Percentiles rank a stretch among this genome's conserved stretches.
These are phyloP conservation scores for Rhinolophus sinicus DNA, from an alignment of 2,113 vertebrate species.

Conservation along the genomic window DNA sequence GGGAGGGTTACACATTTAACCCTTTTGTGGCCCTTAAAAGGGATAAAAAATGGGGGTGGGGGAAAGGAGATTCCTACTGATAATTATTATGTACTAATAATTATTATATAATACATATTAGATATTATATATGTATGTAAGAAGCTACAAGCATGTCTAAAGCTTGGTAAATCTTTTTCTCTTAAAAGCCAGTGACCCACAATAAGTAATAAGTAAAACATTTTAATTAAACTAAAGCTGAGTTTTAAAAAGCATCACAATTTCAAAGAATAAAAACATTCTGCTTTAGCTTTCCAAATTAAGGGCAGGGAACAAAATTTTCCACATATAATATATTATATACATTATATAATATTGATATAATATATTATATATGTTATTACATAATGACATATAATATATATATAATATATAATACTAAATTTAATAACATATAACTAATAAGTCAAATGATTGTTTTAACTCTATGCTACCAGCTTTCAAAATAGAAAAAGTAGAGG, in stretches of 20 bases:
- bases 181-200: not conserved
- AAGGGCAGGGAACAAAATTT: not conserved
- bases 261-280: constrained; percentile 45
- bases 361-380: not conserved
- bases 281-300: constrained; percentile 1
- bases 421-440: not conserved
- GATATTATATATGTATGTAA: not conserved
- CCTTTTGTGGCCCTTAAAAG: not conserved
- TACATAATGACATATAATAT: not conserved
- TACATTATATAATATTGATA: not conserved
- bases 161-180: not conserved
- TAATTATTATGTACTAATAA: not conserved
- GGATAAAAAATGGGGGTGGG: not conserved
- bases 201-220: not conserved
- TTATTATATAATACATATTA: not conserved
- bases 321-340: not conserved
- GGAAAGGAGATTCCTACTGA: not conserved
- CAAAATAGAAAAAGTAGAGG: not conserved
- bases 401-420: not conserved
- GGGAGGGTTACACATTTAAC: not conserved
- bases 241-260: not conserved
- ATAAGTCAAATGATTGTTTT: not conserved
- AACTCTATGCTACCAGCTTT: not conserved
- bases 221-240: not conserved
- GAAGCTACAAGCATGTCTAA: not conserved